phyloP scores from a whole-genome alignment of 2,888 invertebrate genomes.

The Petrophora chlorosata region DNA sequence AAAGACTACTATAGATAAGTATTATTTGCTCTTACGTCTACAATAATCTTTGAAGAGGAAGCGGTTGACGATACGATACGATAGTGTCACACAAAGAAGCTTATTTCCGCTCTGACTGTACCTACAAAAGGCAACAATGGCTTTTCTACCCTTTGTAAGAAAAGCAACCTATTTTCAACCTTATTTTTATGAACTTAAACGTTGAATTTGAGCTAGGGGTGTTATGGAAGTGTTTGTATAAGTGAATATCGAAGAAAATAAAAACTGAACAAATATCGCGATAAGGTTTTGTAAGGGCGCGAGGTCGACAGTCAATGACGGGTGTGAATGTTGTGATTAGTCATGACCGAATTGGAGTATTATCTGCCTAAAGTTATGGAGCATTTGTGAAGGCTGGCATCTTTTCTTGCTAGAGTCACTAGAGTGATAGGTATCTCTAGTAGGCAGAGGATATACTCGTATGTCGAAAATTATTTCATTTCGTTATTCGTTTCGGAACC shows the following conservation, averaged over 20 bases:
- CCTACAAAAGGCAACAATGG: conserved; percentile 62
- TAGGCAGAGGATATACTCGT: no score
- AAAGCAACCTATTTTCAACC: conserved; percentile 41
- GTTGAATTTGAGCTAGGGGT: conserved; percentile 5
- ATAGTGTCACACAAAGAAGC: conserved; percentile 80
- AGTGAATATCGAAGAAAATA: conserved; percentile 77
- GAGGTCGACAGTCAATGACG: conserved; percentile 74
- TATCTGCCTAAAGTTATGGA: conserved; percentile 42
- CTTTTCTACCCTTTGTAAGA: conserved; percentile 45
- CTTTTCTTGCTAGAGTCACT: no score
- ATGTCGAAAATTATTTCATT: no score
- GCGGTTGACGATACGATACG: conserved; percentile 77
- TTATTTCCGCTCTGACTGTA: conserved; percentile 77
- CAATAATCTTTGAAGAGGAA: conserved; percentile 79
- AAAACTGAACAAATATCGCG: conserved; percentile 80
- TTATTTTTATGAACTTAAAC: conserved; percentile 28
- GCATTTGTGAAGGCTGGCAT: conserved; percentile 47
- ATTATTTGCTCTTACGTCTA: conserved; percentile 75
- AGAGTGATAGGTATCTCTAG: no score
- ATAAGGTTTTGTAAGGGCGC: conserved; percentile 80
- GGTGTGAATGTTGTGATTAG: conserved; percentile 51
- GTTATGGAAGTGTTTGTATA: conserved; percentile 52
- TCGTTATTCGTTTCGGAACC: no score
- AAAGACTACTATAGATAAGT: conserved; percentile 54
- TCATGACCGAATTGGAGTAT: conserved; percentile 20